Evolutionary conservation across 2,113 vertebrate species (phyloP).

Genomic region (Micronycteris hirsuta): DNA sequence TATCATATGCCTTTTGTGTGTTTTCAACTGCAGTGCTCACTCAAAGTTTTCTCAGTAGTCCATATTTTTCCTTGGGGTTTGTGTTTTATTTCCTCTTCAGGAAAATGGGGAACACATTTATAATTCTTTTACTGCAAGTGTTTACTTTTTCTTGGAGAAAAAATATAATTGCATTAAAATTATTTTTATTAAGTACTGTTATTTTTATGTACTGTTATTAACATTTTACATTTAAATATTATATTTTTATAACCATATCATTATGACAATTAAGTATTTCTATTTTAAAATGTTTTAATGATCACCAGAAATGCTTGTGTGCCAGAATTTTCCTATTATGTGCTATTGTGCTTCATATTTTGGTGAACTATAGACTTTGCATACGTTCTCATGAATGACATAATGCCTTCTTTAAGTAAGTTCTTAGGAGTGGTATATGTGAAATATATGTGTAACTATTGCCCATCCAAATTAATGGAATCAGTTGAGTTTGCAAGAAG

Average conservation of each 20-base stretch:
- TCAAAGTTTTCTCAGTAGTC: too few species aligned
- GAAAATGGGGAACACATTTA: too few species aligned
- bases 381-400: not conserved
- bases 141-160: too few species aligned
- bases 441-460: not conserved
- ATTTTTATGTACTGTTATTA: not conserved
- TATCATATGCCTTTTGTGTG: too few species aligned
- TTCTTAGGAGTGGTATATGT: not conserved
- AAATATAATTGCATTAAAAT: too few species aligned
- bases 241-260: not conserved
- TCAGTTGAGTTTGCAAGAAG: not conserved
- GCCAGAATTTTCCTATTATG: not conserved
- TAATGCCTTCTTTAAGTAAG: not conserved
- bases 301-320: not conserved
- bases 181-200: too few species aligned
- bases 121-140: too few species aligned
- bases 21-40: too few species aligned
- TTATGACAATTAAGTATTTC: not conserved
- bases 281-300: not conserved
- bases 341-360: not conserved
- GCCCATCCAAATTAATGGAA: not conserved
- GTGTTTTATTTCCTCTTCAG: too few species aligned
- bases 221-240: not conserved
- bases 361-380: not conserved
- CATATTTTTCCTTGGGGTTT: too few species aligned